Base-by-base conservation (phyloP, 2,888 invertebrate species). In the Cyclophora albipunctata region DNA sequence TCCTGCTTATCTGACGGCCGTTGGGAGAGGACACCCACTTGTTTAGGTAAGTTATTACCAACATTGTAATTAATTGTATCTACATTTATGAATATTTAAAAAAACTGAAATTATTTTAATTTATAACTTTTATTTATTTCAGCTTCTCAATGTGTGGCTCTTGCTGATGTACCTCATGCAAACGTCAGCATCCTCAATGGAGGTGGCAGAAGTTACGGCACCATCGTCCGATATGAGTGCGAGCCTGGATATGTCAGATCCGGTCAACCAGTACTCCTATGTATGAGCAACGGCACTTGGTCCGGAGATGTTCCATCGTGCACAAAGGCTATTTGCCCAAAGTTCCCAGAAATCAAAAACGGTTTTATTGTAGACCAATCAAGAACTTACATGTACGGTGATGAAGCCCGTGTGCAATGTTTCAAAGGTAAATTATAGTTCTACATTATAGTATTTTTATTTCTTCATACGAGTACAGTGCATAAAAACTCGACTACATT, bases 231-330 rank as follows among this genome's bases (percentile, higher is more conserved):
- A 57, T 97, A 95, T 71, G 96, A 96, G 78, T 98, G 97, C 71
- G 96, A 97, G 69, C 93, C 96, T 4, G 97, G 97, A 3, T 97
- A 96, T 71, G 93, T 95, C 50, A 91, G 97, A 60, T 93, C 92
- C 61, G 97, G 97, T 37, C 94, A 95, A 71, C 97, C 97, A 7
- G 97, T 97, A 3, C 91, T 97, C 43, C 91, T 96, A 41, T 98
- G 97, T 76, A 97, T 97, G 96, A 97, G 96, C 71, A 97, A 97
- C 71, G 97, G 97, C 47, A 96, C 97, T 5, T 98, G 97, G 97
- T 97, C 97, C 53, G 96, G 96, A 53, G 93, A 95, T 62, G 96
- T 97, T 3, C 97, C 97, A 1, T 92, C 93, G 3, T 97, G 97
- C 78, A 91, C 95, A 40, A 92, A 96, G 66, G 93, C 93, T 34